These are phyloP conservation scores for Apocrypta bakeri DNA, from an alignment of 1,140 invertebrate species.

Conservation along the genomic window DNA sequence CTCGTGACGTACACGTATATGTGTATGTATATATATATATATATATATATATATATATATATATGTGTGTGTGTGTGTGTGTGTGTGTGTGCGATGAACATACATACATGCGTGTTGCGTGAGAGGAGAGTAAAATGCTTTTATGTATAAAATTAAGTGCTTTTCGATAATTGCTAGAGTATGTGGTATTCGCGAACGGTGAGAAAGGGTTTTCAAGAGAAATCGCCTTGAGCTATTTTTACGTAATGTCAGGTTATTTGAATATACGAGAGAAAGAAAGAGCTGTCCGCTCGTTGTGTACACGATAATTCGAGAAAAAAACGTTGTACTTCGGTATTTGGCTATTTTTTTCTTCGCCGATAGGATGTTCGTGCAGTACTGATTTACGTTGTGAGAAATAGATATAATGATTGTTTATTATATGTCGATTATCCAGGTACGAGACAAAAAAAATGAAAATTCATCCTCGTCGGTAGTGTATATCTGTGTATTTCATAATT, in stretches of 20 bases:
- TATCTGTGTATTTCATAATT: too few relatives aligned
- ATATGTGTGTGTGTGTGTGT: conserved; percentile 55
- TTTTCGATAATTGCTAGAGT: background rate
- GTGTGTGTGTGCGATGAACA: conserved; percentile 46
- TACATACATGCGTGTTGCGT: background rate
- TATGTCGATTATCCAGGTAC: too few relatives aligned
- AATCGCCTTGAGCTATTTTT: background rate
- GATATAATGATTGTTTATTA: too few relatives aligned
- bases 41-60: conserved; percentile 56
- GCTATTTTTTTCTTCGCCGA: too few relatives aligned
- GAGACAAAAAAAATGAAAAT: too few relatives aligned
- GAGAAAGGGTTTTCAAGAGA: background rate
- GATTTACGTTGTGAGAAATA: too few relatives aligned
- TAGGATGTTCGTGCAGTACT: background rate
- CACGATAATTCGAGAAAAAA: background rate
- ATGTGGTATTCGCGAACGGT: background rate
- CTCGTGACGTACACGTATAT: conserved; percentile 59
- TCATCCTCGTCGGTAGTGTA: too few relatives aligned
- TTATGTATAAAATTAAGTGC: conserved; percentile 9
- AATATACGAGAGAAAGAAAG: background rate
- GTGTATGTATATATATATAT: conserved; percentile 55
- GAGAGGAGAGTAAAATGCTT: conserved; percentile 3
- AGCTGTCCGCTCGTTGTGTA: background rate
- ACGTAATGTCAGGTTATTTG: background rate
- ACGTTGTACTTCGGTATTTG: too few relatives aligned